A percentile compares a stretch with the other conserved stretches of the same genome.
phyloP scores from a whole-genome alignment of 2,888 invertebrate genomes.

The Harpagoxenus sublaevis region DNA sequence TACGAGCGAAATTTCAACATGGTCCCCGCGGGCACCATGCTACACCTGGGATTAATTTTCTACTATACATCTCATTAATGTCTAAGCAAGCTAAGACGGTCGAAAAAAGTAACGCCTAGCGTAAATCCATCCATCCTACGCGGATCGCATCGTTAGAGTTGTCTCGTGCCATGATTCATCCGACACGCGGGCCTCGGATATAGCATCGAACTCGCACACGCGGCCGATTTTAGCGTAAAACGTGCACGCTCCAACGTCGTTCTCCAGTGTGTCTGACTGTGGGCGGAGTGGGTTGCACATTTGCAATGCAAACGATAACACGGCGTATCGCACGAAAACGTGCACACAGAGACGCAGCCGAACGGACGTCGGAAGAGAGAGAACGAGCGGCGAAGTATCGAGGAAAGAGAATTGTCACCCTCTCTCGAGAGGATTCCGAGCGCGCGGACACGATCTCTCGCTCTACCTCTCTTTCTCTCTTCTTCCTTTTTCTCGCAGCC shows the following conservation, averaged over 20 bases:
- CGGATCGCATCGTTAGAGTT: slow-evolving; percentile 70
- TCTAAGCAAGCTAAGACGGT: slow-evolving; percentile 27
- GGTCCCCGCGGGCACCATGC: background rate
- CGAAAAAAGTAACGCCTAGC: slow-evolving; percentile 45
- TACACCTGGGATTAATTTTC: slow-evolving; percentile 30
- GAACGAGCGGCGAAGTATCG: slow-evolving; percentile 50
- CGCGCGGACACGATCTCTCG: background rate
- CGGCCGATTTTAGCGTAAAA: slow-evolving; percentile 73
- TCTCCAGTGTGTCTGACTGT: slow-evolving; percentile 69
- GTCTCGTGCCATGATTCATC: slow-evolving; percentile 73
- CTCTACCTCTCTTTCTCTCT: background rate
- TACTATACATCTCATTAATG: slow-evolving; percentile 26
- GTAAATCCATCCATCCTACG: slow-evolving; percentile 59
- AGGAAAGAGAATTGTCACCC: slow-evolving; percentile 58
- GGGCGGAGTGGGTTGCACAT: slow-evolving; percentile 78
- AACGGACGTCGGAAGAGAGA: slow-evolving; percentile 55
- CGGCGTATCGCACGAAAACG: slow-evolving; percentile 79
- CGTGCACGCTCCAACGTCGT: slow-evolving; percentile 66
- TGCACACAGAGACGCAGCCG: slow-evolving; percentile 59
- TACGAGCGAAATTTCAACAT: background rate
- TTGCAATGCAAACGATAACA: slow-evolving; percentile 85
- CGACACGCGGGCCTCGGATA: slow-evolving; percentile 63
- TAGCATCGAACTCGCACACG: slow-evolving; percentile 66
- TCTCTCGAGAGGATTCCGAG: slow-evolving; percentile 58
- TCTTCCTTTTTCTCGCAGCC: slow-evolving; percentile 29